Percentiles rank a stretch among this genome's conserved stretches.
Conservation (phyloP, 2,888 invertebrate genomes). For the Drosophila setosimentum region DNA sequence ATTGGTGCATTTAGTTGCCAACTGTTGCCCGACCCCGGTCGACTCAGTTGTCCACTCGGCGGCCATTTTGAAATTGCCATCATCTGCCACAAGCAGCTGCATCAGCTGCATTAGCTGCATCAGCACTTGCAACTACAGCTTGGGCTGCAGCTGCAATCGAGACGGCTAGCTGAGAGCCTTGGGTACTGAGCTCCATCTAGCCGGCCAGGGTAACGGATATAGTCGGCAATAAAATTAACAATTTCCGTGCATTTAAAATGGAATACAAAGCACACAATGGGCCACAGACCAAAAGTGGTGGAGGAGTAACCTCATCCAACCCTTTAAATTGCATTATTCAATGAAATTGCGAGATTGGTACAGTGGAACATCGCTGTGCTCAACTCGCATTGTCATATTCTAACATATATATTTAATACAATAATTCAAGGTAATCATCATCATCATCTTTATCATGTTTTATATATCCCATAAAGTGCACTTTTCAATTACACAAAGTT, state of each 20-base stretch:
- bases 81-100: conserved; percentile 17
- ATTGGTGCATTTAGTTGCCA: conserved; percentile 78
- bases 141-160: conserved; percentile 10
- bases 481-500: not conserved
- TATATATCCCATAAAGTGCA: no score
- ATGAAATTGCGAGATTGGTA: not conserved
- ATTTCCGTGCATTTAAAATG: conserved; percentile 73
- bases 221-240: conserved; percentile 76
- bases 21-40: conserved; percentile 17
- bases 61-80: conserved; percentile 67
- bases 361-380: conserved; percentile 23
- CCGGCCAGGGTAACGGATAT: conserved; percentile 54
- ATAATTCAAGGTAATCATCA: not conserved
- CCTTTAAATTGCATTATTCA: conserved; percentile 25
- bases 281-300: not conserved
- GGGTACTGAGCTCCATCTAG: conserved; percentile 16
- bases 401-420: not conserved
- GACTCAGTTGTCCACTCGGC: conserved; percentile 44
- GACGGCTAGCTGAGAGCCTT: not conserved
- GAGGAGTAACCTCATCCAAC: conserved; percentile 16
- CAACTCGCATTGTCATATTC: not conserved
- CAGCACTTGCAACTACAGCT: not conserved
- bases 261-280: conserved; percentile 35
- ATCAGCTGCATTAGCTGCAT: conserved; percentile 1
- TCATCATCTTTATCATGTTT: not conserved